Evolutionary conservation across 2,113 vertebrate genomes (phyloP), one percentile per base, ranked within the genome.

Genomic region (Pomatostomus ruficeps): DNA sequence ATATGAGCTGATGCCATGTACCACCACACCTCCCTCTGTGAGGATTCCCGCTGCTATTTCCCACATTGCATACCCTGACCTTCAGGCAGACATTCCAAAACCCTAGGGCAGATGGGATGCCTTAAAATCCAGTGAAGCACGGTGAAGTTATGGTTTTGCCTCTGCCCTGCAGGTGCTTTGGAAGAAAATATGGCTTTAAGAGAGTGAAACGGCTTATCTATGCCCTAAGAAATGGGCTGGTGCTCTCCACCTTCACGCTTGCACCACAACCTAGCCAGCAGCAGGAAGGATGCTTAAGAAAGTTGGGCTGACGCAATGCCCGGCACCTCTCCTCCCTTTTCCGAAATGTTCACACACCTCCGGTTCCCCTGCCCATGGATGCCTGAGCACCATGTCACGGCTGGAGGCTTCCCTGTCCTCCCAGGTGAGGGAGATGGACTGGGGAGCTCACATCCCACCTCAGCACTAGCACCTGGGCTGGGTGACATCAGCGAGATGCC

Each of bases 201-300:
- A 73, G 10, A 45, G 25, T 63, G 73, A 58, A 29, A 9, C 0
- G 0, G 31, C 22, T 73, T 73, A 68, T 81, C 68, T 38, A 17
- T 31, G 22, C 59, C 35, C 38, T 1, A 1, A 43, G 59, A 59
- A 55, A 68, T 0, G 6, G 35, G 57, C 35, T 58, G 6, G 2
- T 17, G n/a, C 45, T 65, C 40, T 72, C 48, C 63, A 55, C 84
- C 67, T 54, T 85, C 19, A 12, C 0, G 0, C 66, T 62, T 67
- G 89, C 46, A 77, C 51, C 9, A 6, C 49, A 58, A 38, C 49
- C 36, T 33, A 5, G 3, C 26, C 3, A 4, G 70, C 46, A 28
- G 87, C 76, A 86, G 87, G 87, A 95, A 93, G 90, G 90, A 92
- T 83, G 86, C 83, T 91, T 67, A 88, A 79, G 93, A 92, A 95